phyloP scores from a whole-genome alignment of 1,140 invertebrate genomes.

The Chlorops oryzae region DNA sequence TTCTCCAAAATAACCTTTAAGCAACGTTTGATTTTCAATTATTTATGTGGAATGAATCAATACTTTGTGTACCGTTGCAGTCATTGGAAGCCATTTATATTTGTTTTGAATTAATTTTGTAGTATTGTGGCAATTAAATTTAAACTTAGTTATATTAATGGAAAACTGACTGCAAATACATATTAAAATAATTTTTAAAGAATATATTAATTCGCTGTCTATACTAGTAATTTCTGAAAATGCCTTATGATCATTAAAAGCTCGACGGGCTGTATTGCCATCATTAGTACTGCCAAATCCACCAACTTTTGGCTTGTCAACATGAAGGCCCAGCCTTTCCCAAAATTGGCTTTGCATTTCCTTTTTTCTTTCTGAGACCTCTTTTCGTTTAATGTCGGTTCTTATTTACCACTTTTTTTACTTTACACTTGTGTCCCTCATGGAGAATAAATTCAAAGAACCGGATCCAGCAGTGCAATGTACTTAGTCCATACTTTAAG shows the following conservation, averaged over 20 bases:
- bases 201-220: too few relatives aligned
- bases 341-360: neutral
- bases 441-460: neutral
- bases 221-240: conserved; percentile 16
- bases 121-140: neutral
- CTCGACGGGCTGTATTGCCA: conserved; percentile 27
- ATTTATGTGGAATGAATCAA: neutral
- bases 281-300: conserved; percentile 26
- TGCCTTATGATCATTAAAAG: conserved; percentile 28
- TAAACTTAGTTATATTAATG: neutral
- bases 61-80: neutral
- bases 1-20: neutral
- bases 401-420: neutral
- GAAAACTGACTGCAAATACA: neutral
- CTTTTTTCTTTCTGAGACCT: neutral
- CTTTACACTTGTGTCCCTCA: neutral
- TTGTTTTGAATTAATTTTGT: neutral
- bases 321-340: neutral
- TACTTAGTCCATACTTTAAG: too few relatives aligned
- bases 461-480: too few relatives aligned
- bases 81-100: conserved; percentile 3
- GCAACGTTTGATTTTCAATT: neutral
- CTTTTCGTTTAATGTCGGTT: neutral
- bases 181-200: conserved; percentile 18
- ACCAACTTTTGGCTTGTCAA: conserved; percentile 2